Percentiles rank a stretch among this genome's conserved stretches.
Conservation (phyloP, 2,888 invertebrate species). For the Brachylomia viminalis region DNA sequence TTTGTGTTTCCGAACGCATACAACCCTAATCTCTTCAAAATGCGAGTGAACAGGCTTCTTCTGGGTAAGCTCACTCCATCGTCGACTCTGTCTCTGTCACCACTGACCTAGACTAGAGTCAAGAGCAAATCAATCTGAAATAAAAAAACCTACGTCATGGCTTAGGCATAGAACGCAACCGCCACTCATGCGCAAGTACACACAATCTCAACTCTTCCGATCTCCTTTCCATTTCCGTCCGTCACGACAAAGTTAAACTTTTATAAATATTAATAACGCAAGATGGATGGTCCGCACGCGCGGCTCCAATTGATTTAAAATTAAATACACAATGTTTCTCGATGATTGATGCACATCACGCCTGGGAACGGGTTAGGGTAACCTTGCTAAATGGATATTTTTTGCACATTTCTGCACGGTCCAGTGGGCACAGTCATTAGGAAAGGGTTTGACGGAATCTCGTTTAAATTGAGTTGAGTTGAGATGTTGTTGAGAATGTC, state of each 20-base stretch:
- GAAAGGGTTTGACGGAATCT: slow-evolving; percentile 43
- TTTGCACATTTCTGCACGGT: slow-evolving; percentile 69
- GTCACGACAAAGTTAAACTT: slow-evolving; percentile 74
- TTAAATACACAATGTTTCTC: slow-evolving; percentile 81
- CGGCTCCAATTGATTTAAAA: slow-evolving; percentile 88
- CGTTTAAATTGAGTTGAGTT: slow-evolving; percentile 35
- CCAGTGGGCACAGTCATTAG: slow-evolving; percentile 69
- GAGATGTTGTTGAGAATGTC: slow-evolving; percentile 8
- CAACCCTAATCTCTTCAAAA: too few relatives aligned
- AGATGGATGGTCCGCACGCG: slow-evolving; percentile 88
- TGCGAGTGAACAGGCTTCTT: too few relatives aligned
- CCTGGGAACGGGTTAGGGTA: slow-evolving; percentile 83
- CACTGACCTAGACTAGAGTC: too few relatives aligned
- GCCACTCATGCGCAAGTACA: neutral
- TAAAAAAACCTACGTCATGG: too few relatives aligned
- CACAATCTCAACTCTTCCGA: slow-evolving; percentile 37
- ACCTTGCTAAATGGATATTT: slow-evolving; percentile 74
- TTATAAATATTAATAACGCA: slow-evolving; percentile 86
- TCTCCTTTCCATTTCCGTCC: slow-evolving; percentile 73
- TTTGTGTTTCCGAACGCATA: too few relatives aligned
- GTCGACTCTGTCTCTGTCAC: too few relatives aligned
- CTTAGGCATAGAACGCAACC: too few relatives aligned
- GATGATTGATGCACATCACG: slow-evolving; percentile 87
- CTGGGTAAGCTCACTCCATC: too few relatives aligned
- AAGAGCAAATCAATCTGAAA: too few relatives aligned